Conservation (phyloP, 2,797 vertebrate genomes). For the Limnodromus scolopaceus region DNA sequence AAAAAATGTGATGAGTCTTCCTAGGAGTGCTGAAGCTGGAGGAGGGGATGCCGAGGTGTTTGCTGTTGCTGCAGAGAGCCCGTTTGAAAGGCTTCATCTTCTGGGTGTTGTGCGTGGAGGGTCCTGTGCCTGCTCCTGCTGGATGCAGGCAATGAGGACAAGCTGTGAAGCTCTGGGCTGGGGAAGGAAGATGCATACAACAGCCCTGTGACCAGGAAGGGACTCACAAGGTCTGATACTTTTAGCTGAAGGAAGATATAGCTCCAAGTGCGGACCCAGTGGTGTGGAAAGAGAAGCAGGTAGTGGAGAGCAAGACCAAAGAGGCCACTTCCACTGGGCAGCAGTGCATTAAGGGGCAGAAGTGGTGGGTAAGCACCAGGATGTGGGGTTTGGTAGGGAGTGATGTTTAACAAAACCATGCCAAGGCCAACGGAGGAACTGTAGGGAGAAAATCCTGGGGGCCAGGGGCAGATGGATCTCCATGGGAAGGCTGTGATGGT, state of each 20-base stretch:
- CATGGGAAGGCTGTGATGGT: not conserved
- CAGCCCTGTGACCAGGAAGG: not conserved
- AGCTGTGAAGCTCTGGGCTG: not conserved
- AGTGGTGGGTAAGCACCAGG: not conserved
- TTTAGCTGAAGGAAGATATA: not conserved
- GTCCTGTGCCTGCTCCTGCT: not conserved
- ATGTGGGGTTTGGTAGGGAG: not conserved
- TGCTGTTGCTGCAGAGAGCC: not conserved
- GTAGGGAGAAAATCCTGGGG: not conserved
- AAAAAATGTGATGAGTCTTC: not conserved
- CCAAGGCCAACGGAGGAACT: not conserved
- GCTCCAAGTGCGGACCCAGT: not conserved
- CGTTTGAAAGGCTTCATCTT: not conserved
- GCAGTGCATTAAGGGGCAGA: not conserved
- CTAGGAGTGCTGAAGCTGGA: not conserved
- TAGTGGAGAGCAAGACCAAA: not conserved
- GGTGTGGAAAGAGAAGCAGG: not conserved
- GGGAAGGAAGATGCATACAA: not conserved
- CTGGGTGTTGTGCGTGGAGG: not conserved
- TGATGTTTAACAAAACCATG: rapidly evolving
- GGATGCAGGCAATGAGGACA: not conserved
- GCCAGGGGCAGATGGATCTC: not conserved
- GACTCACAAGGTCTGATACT: not conserved
- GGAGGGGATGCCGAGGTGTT: rapidly evolving
- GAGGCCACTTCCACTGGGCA: not conserved